phyloP scores from a whole-genome alignment of 2,797 vertebrate genomes.

The Arctocebus calabarensis region DNA sequence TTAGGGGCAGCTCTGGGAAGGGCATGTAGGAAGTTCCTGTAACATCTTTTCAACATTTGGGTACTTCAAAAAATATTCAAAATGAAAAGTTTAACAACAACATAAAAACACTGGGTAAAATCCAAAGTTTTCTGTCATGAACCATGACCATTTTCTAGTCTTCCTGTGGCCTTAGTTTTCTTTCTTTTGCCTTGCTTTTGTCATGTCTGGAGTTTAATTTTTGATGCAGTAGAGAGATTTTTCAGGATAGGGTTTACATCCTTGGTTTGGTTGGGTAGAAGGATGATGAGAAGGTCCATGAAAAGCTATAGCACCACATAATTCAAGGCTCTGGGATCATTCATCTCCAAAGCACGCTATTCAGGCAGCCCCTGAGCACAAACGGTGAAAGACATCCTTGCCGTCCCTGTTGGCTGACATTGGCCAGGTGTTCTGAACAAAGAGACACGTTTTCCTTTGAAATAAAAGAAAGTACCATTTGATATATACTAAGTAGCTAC shows the following conservation, averaged over 20 bases:
- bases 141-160: background rate
- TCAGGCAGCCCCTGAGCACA: background rate
- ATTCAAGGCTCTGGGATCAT: background rate
- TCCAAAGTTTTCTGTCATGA: background rate
- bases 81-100: background rate
- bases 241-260: background rate
- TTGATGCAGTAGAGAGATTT: background rate
- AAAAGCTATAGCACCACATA: background rate
- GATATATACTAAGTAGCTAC: background rate
- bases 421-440: background rate
- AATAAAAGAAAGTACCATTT: background rate
- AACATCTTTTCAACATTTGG: slow-evolving; percentile 7
- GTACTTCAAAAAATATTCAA: background rate
- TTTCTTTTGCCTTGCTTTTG: background rate
- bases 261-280: background rate
- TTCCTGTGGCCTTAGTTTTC: background rate
- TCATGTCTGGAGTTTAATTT: background rate
- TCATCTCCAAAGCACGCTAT: background rate
- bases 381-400: background rate
- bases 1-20: background rate
- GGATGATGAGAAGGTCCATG: background rate
- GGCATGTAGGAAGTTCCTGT: background rate
- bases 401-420: background rate
- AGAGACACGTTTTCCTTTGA: background rate
- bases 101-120: background rate